Evolutionary conservation across 2,888 invertebrate species (phyloP), one percentile per base, ranked within the genome.

Genomic region (Cephus rjabovi): DNA sequence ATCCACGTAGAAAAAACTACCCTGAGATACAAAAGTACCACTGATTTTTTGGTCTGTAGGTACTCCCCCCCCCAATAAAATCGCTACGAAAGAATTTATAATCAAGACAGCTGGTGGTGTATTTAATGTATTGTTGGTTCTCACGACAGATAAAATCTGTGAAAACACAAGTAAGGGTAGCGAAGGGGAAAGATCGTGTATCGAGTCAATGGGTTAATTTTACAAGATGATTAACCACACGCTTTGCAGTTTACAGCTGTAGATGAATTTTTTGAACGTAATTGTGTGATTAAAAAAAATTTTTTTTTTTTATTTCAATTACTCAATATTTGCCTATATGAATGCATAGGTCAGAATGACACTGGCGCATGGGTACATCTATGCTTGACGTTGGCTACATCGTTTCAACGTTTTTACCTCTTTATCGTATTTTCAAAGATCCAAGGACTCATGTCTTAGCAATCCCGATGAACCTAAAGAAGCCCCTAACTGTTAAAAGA

Each of bases 401-500:
- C 23, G 56, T 56, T 71, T 23, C 0, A 15, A 71, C 71, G 15
- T 71, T 71, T 71, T 71, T 71, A 71, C 71, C 71, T 71, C 31
- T 75, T 75, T 76, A 78, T 78, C 76, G 73, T 56, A 75, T 76
- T 78, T 56, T 78, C 34, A 68, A 76, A 78, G 76, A 78, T 78
- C 76, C 76, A 76, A 78, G 78, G 78, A 78, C 78, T 78, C 78
- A 78, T 76, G 75, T 76, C 78, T 75, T 73, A 78, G 78, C 56
- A 78, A 78, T 78, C 73, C 78, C 76, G 76, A 75, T 73, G 76
- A 75, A 71, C 78, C 73, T 78, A 76, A 78, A 75, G 33, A 78
- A 56, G 56, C 9, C 71, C 71, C 78, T 76, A 76, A 78, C 75
- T 73, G 75, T 71, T 77, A 77, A 81, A 78, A 77, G 83, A 83